Evolutionary conservation across 2,113 vertebrate genomes (phyloP).

Genomic region (Cynoglossus semilaevis): DNA sequence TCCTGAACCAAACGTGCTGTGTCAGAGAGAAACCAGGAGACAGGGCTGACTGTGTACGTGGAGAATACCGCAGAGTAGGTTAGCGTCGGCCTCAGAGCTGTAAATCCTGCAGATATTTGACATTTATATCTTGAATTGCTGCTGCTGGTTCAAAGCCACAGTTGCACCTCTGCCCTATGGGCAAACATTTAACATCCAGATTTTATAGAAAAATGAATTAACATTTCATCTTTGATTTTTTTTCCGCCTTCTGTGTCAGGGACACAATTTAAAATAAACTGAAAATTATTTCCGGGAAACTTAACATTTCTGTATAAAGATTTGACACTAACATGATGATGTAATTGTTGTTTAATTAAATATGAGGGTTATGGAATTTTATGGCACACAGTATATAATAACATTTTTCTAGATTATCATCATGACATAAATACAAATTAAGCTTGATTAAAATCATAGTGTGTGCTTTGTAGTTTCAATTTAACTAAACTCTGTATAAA

Average conservation of each 20-base stretch:
- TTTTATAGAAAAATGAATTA: background rate
- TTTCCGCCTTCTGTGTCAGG: constrained; percentile 3
- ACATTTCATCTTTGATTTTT: background rate
- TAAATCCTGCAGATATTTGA: constrained; percentile 24
- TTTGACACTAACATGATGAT: too few species aligned
- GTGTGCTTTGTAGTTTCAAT: too few species aligned
- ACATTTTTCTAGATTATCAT: too few species aligned
- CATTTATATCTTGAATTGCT: constrained; percentile 6
- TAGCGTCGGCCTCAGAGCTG: constrained; percentile 1
- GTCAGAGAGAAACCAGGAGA: too few species aligned
- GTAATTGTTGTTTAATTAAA: too few species aligned
- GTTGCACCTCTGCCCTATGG: background rate
- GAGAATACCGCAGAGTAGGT: background rate
- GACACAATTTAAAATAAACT: constrained; percentile 12
- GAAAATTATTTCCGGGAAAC: constrained; percentile 3
- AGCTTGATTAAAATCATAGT: too few species aligned
- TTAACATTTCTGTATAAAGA: constrained; percentile 5
- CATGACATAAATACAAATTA: too few species aligned
- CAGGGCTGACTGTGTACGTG: constrained; percentile 3
- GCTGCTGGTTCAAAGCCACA: constrained; percentile 3
- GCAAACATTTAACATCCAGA: background rate
- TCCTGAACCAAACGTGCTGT: too few species aligned
- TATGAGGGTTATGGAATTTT: too few species aligned
- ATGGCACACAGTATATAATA: too few species aligned
- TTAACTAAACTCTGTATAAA: too few species aligned